Evolutionary conservation across 2,888 invertebrate genomes (phyloP).

Genomic region (Caenorhabditis sinica): DNA sequence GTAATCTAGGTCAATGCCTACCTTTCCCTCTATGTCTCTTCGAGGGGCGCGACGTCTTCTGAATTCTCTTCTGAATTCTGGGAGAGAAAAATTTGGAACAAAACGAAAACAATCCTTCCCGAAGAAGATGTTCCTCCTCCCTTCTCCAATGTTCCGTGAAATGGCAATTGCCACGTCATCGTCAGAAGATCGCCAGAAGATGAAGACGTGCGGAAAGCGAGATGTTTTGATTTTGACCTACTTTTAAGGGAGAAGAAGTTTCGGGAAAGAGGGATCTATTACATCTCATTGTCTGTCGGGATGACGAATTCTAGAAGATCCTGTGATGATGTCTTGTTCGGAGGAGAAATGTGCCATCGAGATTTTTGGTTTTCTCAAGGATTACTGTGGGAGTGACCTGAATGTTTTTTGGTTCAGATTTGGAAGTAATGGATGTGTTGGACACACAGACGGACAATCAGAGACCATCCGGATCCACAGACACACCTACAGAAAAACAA

Average conservation of each 20-base stretch:
- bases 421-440: too few species aligned
- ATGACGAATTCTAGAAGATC: neutral
- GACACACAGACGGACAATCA: too few species aligned
- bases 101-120: slow-evolving; percentile 4
- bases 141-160: neutral
- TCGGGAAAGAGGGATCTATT: neutral
- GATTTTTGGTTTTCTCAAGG: neutral
- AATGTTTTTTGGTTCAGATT: neutral
- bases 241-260: neutral
- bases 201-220: neutral
- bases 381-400: neutral
- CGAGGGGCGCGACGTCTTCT: neutral
- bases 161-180: slow-evolving; percentile 17
- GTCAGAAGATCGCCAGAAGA: neutral
- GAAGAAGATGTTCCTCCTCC: too few species aligned
- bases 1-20: slow-evolving; percentile 29
- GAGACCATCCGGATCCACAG: too few species aligned
- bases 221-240: slow-evolving; percentile 25
- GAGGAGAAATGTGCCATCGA: neutral
- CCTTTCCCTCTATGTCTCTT: neutral
- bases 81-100: slow-evolving; percentile 19
- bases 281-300: slow-evolving; percentile 1
- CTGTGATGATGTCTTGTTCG: neutral
- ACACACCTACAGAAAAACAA: too few species aligned
- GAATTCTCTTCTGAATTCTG: neutral